Evolutionary conservation across 1,140 invertebrate species (phyloP).

Genomic region (Macrosteles quadrilineatus): DNA sequence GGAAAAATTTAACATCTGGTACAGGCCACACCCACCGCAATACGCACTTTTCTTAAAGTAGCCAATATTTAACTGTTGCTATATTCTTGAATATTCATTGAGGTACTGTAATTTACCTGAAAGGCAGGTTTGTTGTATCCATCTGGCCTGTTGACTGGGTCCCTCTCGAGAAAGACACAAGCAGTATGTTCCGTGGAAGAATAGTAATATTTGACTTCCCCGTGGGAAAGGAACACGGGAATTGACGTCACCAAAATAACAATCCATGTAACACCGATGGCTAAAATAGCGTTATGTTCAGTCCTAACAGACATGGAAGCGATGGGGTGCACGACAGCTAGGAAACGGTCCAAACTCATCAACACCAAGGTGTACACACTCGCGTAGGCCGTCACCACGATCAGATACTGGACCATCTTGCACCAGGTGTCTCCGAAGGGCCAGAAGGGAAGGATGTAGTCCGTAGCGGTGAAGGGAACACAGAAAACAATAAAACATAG

Average conservation of each 20-base stretch:
- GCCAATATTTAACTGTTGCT: no score
- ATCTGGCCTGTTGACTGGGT: slow-evolving; percentile 42
- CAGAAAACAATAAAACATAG: slow-evolving; percentile 94
- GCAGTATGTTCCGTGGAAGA: slow-evolving; percentile 61
- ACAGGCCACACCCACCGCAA: no score
- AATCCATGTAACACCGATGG: slow-evolving; percentile 79
- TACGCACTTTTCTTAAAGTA: no score
- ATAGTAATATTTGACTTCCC: slow-evolving; percentile 67
- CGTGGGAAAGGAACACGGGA: slow-evolving; percentile 77
- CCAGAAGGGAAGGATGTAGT: slow-evolving; percentile 86
- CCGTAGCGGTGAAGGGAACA: slow-evolving; percentile 89
- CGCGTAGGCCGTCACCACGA: slow-evolving; percentile 88
- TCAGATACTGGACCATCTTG: slow-evolving; percentile 81
- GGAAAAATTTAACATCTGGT: no score
- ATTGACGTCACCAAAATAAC: slow-evolving; percentile 74
- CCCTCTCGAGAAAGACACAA: slow-evolving; percentile 65
- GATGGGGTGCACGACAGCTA: slow-evolving; percentile 94
- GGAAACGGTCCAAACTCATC: slow-evolving; percentile 91
- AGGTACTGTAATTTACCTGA: slow-evolving; percentile 50
- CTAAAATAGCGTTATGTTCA: slow-evolving; percentile 78
- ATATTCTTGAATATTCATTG: no score
- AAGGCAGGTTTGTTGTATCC: slow-evolving; percentile 71
- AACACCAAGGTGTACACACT: slow-evolving; percentile 93
- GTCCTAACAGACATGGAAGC: slow-evolving; percentile 86
- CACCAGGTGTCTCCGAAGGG: slow-evolving; percentile 91